phyloP scores from a whole-genome alignment of 2,113 vertebrate species.

The Callochromis pleurospilus region DNA sequence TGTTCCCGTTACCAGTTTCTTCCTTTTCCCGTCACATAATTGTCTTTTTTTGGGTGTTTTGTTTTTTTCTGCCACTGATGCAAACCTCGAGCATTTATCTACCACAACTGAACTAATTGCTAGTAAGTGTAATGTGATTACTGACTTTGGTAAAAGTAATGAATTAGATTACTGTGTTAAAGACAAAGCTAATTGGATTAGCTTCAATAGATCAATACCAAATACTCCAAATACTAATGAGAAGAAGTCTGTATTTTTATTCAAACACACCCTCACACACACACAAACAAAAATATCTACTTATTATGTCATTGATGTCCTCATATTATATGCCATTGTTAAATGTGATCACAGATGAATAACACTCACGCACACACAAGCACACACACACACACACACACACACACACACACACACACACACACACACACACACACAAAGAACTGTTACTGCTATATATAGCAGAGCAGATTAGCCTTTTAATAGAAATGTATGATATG shows the following conservation, averaged over 20 bases:
- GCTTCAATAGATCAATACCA: neutral
- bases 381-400: neutral
- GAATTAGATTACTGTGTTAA: neutral
- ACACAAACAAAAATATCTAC: neutral
- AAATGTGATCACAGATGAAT: neutral
- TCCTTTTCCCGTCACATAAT: too few species aligned
- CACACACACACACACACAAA: neutral
- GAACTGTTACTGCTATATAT: neutral
- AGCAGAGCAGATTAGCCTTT: neutral
- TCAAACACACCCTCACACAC: neutral
- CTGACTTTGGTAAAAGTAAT: neutral
- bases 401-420: neutral
- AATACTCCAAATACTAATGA: neutral
- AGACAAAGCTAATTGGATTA: neutral
- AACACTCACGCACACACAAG: fast-evolving
- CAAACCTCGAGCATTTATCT: neutral
- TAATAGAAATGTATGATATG: neutral
- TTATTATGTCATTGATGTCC: neutral
- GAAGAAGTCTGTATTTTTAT: neutral
- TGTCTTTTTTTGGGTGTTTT: neutral
- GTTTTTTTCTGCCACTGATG: neutral
- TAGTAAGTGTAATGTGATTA: neutral
- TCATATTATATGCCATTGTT: neutral
- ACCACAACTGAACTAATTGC: neutral
- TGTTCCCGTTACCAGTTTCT: neutral